Evolutionary conservation across 2,888 invertebrate species (phyloP), one percentile per base, ranked within the genome.

Genomic region (Vandiemenella viatica): DNA sequence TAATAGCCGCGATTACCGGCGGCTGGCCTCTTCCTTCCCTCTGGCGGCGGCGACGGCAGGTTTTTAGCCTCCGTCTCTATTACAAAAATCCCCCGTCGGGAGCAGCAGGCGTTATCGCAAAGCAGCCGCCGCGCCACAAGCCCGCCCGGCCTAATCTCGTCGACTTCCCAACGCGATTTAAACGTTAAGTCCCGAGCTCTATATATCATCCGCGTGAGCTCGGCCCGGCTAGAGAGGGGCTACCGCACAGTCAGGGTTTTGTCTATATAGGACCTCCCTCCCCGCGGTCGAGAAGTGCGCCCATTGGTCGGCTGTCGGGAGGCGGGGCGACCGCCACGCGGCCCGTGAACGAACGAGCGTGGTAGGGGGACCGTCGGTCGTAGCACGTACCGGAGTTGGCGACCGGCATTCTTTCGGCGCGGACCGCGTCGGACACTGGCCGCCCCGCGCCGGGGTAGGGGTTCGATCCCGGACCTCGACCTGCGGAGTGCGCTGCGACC

Each of bases 111-210:
- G 73, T 73, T 74, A 74, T 72, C 75, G 75, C 23, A 20, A 19
- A 42, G 45, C 40, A 40, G 62, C 64, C 63, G 66, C n/a, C n/a
- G n/a, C n/a, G n/a, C n/a, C n/a, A n/a, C 65, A 67, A 63, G 65
- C 64, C 67, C 66, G 55, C 64, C 66, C 66, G 67, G 75, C 75
- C 75, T 78, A 78, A 77, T 78, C 77, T 77, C 75, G 76, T 74
- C 77, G 77, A 77, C 77, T 78, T 77, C 76, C 78, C 77, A 76
- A 69, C 77, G 74, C 77, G 77, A 77, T 78, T 78, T 77, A 77
- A 77, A 75, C 41, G 64, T 73, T 77, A 77, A 77, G 77, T 77
- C 78, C 75, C 72, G 74, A 73, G 76, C 76, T 77, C 77, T 76
- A 78, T 78, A 77, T 77, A 77, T 78, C 77, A 77, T 76, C 74